Conservation (phyloP, 92 coral and sea anemone genomes). For the Bergia puertoricense region DNA sequence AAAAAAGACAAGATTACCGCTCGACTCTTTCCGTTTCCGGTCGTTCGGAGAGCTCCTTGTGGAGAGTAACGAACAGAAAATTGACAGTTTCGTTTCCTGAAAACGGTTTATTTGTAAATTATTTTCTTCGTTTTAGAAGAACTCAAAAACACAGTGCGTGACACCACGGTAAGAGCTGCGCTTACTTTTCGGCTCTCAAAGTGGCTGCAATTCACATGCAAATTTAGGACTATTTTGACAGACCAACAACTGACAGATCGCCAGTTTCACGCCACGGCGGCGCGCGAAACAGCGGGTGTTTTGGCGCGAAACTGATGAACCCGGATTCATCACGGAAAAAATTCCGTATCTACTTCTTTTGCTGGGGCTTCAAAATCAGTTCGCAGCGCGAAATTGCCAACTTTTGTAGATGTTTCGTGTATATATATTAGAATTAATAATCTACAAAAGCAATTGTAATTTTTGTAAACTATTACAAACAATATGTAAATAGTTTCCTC, state of each 20-base stretch:
- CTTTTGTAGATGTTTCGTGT: slow-evolving; percentile 39
- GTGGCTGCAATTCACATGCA: not conserved
- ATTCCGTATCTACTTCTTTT: not conserved
- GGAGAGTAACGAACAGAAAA: not conserved
- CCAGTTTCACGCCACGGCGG: slow-evolving; percentile 13
- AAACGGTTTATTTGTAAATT: slow-evolving; percentile 13
- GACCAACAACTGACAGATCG: slow-evolving; percentile 1
- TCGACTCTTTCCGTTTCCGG: slow-evolving; percentile 34
- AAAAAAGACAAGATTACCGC: slow-evolving; percentile 21
- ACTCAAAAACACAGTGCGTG: slow-evolving; percentile 13
- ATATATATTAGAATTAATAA: slow-evolving; percentile 19
- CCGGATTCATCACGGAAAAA: not conserved
- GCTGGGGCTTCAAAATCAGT: not conserved
- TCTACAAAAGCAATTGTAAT: slow-evolving; percentile 21
- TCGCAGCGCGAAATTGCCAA: not conserved
- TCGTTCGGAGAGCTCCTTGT: not conserved
- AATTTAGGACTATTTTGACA: slow-evolving; percentile 11
- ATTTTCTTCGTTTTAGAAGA: slow-evolving; percentile 42
- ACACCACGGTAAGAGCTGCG: slow-evolving; percentile 10
- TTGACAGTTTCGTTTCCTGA: not conserved
- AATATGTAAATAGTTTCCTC: slow-evolving; percentile 35
- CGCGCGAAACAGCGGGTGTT: slow-evolving; percentile 28
- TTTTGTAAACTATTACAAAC: slow-evolving; percentile 33
- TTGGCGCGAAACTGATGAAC: slow-evolving; percentile 40
- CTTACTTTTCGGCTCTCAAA: not conserved